Conservation (phyloP, 2,888 invertebrate genomes). For the Rhamnusium bicolor region DNA sequence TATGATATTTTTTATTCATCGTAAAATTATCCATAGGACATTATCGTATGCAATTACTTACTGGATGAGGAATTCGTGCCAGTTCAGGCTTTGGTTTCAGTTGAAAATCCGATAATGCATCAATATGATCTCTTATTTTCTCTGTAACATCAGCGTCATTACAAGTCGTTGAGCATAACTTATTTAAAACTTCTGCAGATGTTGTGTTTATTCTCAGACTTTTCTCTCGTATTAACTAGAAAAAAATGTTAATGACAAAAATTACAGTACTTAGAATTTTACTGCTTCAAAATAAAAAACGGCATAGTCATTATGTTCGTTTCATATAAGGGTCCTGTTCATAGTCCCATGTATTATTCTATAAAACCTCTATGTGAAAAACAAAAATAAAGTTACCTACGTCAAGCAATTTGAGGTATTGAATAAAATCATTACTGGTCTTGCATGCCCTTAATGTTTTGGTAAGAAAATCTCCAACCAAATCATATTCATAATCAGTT, state of each 20-base stretch:
- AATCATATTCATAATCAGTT: slow-evolving; percentile 72
- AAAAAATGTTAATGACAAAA: slow-evolving; percentile 21
- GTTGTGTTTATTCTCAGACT: slow-evolving; percentile 54
- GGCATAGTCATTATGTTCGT: no score
- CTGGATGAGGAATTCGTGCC: slow-evolving; percentile 73
- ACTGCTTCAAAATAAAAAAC: no score
- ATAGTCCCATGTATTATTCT: no score
- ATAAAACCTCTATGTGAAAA: no score
- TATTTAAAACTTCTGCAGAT: slow-evolving; percentile 51
- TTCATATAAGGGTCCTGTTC: no score
- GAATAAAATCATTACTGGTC: slow-evolving; percentile 68
- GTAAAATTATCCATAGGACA: background rate
- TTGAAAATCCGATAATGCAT: slow-evolving; percentile 48
- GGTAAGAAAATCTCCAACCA: slow-evolving; percentile 75
- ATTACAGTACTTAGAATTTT: no score
- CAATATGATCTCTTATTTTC: slow-evolving; percentile 14
- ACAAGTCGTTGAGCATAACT: slow-evolving; percentile 6
- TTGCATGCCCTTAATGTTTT: slow-evolving; percentile 71
- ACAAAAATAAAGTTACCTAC: slow-evolving; percentile 60
- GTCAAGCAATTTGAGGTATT: slow-evolving; percentile 70
- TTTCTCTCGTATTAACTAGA: slow-evolving; percentile 51
- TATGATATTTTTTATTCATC: no score
- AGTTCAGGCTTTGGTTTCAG: slow-evolving; percentile 43
- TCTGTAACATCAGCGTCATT: background rate
- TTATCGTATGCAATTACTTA: slow-evolving; percentile 53